These are phyloP conservation scores for Petrosia ficiformis DNA, from an alignment of 37 sponge, comb jelly and placozoan species.

Conservation along the genomic window DNA sequence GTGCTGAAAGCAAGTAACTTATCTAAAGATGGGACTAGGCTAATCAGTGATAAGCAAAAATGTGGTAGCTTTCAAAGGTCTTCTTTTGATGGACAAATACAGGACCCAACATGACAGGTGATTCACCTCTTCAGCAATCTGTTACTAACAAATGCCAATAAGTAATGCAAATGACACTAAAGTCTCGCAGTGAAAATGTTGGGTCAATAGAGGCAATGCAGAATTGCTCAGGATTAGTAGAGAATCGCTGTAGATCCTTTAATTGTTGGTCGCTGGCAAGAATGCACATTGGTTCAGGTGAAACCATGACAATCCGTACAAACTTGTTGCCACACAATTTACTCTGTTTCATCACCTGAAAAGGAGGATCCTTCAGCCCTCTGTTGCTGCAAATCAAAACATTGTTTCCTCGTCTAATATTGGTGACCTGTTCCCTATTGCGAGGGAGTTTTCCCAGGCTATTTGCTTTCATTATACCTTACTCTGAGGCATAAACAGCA, in stretches of 20 bases:
- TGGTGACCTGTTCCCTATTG: too few relatives aligned
- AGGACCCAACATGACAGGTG: slow-evolving; percentile 8
- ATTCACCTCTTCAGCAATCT: not conserved
- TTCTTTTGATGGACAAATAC: too few relatives aligned
- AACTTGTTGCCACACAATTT: slow-evolving; percentile 7
- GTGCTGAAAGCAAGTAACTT: too few relatives aligned
- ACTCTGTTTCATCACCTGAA: slow-evolving; percentile 3
- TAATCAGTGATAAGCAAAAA: too few relatives aligned
- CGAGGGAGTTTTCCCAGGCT: too few relatives aligned
- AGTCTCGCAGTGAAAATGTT: slow-evolving; percentile 9
- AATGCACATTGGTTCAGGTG: slow-evolving; percentile 11
- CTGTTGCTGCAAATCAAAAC: not conserved
- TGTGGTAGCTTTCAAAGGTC: too few relatives aligned
- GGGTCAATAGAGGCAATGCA: not conserved
- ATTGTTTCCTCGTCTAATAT: too few relatives aligned
- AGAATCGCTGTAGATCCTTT: not conserved
- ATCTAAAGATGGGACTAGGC: too few relatives aligned
- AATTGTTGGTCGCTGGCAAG: not conserved
- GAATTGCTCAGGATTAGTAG: not conserved
- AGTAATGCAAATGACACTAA: slow-evolving; percentile 6
- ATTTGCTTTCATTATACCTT: too few relatives aligned
- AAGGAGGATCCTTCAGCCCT: not conserved
- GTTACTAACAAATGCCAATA: not conserved
- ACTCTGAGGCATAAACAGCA: too few relatives aligned
- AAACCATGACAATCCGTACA: not conserved